phyloP scores from a whole-genome alignment of 2,888 invertebrate genomes.

The Bimastos eiseni region DNA sequence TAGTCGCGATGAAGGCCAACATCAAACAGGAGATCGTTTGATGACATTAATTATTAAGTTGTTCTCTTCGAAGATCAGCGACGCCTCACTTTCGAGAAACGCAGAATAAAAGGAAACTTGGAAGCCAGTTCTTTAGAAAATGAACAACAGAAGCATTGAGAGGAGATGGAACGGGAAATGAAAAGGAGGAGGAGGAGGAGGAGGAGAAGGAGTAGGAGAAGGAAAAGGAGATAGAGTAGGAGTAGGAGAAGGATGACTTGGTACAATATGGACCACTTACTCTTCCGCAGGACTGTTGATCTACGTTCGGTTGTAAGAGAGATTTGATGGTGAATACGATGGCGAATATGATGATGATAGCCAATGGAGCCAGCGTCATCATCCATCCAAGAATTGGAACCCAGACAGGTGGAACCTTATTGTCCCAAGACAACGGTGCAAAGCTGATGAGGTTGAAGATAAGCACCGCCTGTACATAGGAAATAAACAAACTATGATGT shows the following conservation, averaged over 20 bases:
- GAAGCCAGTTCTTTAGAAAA: too few species aligned
- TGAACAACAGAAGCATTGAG: too few species aligned
- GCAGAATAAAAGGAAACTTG: neutral
- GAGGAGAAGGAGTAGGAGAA: too few species aligned
- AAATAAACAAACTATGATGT: neutral
- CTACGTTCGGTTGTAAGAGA: neutral
- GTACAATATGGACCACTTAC: neutral
- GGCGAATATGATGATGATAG: slow-evolving; percentile 34
- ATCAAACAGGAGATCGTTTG: too few species aligned
- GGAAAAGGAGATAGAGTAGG: too few species aligned
- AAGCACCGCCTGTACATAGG: slow-evolving; percentile 34
- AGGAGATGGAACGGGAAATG: too few species aligned
- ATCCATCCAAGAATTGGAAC: slow-evolving; percentile 41
- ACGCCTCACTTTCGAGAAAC: too few species aligned
- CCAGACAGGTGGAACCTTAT: slow-evolving; percentile 40
- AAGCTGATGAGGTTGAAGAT: slow-evolving; percentile 39
- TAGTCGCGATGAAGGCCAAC: too few species aligned
- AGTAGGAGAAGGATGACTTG: too few species aligned
- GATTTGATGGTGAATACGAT: slow-evolving; percentile 25
- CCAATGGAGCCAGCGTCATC: slow-evolving; percentile 42
- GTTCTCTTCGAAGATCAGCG: too few species aligned
- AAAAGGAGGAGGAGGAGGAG: too few species aligned
- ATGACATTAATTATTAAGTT: too few species aligned
- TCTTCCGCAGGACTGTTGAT: neutral
- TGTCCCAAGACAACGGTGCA: slow-evolving; percentile 33